Evolutionary conservation across 2,113 vertebrate species (phyloP), one percentile per base, ranked within the genome.

Genomic region (Plestiodon gilberti): DNA sequence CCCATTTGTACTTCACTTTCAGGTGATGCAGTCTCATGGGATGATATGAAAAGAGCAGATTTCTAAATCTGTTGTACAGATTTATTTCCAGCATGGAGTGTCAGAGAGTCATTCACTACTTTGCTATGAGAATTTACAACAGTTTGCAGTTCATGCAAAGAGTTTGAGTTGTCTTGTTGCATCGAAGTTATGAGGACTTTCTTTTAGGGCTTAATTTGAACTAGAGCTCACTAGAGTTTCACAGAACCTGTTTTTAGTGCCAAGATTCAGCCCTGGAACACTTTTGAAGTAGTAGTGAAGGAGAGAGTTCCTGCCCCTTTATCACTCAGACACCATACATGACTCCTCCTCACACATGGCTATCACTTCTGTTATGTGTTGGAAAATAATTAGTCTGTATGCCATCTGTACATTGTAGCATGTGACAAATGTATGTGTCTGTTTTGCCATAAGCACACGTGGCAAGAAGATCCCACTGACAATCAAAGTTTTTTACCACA

Each of bases 291-390:
- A 35, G 62, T 74, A 62, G 22, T 74, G 61, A 61, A 61, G 23
- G 57, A 43, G 5, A 48, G 43, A 83, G 35, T 59, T 55, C 57
- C 35, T 30, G 55, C 30, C 43, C 57, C 25, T 83, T 74, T 43
- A 74, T 38, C 17, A 14, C 35, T 61, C 3, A 62, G 17, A 69
- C 55, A 61, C 35, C 4, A 4, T 5, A 48, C 4, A 48, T 48
- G 43, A 40, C 35, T 48, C 35, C 35, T 43, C 70, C n/a, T n/a
- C n/a, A n/a, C n/a, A 74, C 55, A 74, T 35, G 61, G 69, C 73
- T 74, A 74, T 14, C 69, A 74, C 70, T 83, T 74, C 35, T 83
- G 55, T n/a, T 55, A 83, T 83, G 17, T 83, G 70, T 62, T 73
- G 25, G 55, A 33, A 83, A 83, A 73, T 55, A n/a, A n/a, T n/a